Evolutionary conservation across 2,888 invertebrate genomes (phyloP), one percentile per base, ranked within the genome.

Genomic region (Lottia gigantea): DNA sequence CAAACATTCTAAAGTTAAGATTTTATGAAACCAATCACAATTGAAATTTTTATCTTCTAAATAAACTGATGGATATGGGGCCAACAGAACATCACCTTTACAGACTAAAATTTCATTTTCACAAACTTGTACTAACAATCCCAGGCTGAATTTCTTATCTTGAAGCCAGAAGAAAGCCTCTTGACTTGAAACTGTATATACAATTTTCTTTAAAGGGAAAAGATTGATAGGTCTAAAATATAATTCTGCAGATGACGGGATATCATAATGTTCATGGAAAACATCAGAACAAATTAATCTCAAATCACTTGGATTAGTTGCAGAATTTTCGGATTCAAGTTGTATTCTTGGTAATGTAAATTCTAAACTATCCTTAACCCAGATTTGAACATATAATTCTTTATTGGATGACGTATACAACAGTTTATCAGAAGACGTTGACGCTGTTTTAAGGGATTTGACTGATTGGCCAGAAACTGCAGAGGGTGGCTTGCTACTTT

Each of bases 111-210:
- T 75, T 16, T 75, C 71, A 66, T 80, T 78, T 46, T 75, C 65
- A 25, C 79, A 75, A 1, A 85, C 79, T 67, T 79, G 78, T 14
- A 72, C 62, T n/a, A 83, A 64, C 26, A 85, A 73, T 15, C 80
- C 79, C n/a, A 71, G 67, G 64, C 78, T 78, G 66, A 85, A 85
- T 8, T 80, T 79, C n/a, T 76, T 76, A 26, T 78, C 77, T 63
- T 78, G 78, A n/a, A 83, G 67, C 82, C 83, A 83, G 8, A 76
- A 71, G 74, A 81, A 85, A 1, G 82, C 76, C n/a, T 81, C 76
- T 16, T 70, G 71, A 71, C 80, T 77, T 26, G 79, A 77, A 0
- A 83, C 82, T 45, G 80, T 80, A 61, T 85, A 75, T 1, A 83
- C 78, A 46, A 83, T 76, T 72, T 78, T 82, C 46, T 74, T 75